These are phyloP conservation scores for Drosophila mimica DNA, from an alignment of 2,888 invertebrate genomes.

Conservation along the genomic window DNA sequence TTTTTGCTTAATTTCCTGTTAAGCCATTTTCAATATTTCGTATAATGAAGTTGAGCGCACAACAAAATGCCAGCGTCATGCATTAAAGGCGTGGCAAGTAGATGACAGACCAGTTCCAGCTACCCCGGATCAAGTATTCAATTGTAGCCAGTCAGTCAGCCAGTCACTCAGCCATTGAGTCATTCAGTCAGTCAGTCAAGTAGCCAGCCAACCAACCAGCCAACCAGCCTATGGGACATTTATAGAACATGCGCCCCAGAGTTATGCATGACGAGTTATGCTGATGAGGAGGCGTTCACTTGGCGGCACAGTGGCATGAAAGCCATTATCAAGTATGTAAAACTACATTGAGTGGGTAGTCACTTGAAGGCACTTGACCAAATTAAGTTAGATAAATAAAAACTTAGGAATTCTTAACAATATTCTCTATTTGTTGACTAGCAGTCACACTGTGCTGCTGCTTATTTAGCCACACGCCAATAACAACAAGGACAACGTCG, in stretches of 20 bases:
- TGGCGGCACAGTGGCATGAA: constrained; percentile 51
- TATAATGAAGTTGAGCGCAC: constrained; percentile 49
- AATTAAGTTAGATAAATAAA: not conserved
- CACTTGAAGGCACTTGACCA: not conserved
- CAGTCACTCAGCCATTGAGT: constrained; percentile 47
- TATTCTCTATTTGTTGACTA: not conserved
- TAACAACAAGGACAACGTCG: constrained; percentile 11
- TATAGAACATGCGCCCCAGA: constrained; percentile 48
- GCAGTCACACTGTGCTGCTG: constrained; percentile 22
- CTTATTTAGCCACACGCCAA: constrained; percentile 14
- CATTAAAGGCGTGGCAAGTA: constrained; percentile 52
- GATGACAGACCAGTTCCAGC: constrained; percentile 53
- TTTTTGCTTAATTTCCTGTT: constrained; percentile 78
- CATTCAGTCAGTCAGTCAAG: constrained; percentile 37
- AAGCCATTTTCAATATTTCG: constrained; percentile 73
- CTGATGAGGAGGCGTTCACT: constrained; percentile 71
- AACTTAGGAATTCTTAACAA: not conserved
- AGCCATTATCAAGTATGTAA: not conserved
- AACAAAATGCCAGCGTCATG: constrained; percentile 58
- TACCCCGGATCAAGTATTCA: constrained; percentile 18
- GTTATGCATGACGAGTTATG: constrained; percentile 75
- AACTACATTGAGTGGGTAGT: not conserved
- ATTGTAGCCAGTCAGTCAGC: constrained; percentile 32
- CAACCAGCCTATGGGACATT: constrained; percentile 52
- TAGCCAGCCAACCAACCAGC: constrained; percentile 20